phyloP scores from a whole-genome alignment of 2,888 invertebrate genomes.

The Junonia oenone region DNA sequence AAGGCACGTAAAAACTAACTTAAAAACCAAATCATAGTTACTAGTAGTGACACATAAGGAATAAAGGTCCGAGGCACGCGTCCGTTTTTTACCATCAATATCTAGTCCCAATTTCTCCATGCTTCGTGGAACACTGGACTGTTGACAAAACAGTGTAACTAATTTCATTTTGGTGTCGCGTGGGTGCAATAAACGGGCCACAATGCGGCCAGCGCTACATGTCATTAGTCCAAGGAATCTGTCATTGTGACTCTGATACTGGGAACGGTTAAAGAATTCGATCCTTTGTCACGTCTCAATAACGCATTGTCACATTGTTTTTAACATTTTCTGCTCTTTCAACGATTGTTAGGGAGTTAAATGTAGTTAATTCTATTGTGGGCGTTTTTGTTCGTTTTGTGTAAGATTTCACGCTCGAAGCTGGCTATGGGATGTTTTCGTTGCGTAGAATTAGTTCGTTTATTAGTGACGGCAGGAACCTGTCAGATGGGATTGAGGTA shows the following conservation, averaged over 20 bases:
- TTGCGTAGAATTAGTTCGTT: constrained; percentile 67
- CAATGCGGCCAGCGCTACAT: constrained; percentile 61
- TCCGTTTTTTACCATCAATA: constrained; percentile 50
- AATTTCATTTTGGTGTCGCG: constrained; percentile 75
- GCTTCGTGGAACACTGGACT: constrained; percentile 63
- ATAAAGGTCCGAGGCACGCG: constrained; percentile 54
- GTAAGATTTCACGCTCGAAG: constrained; percentile 59
- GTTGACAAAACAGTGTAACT: constrained; percentile 76
- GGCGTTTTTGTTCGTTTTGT: constrained; percentile 45
- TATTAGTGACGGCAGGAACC: constrained; percentile 64
- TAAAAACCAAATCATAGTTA: not conserved
- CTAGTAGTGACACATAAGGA: constrained; percentile 1
- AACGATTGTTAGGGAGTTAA: constrained; percentile 75
- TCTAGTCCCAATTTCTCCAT: constrained; percentile 54
- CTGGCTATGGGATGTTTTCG: constrained; percentile 46
- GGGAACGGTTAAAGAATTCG: constrained; percentile 53
- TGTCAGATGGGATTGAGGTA: constrained; percentile 59
- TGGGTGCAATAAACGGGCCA: constrained; percentile 72
- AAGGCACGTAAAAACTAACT: not conserved
- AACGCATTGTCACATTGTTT: constrained; percentile 60
- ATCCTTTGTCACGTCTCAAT: constrained; percentile 44
- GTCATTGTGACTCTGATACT: constrained; percentile 53
- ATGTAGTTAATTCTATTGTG: constrained; percentile 69
- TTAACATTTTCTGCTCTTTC: constrained; percentile 59
- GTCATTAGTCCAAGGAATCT: constrained; percentile 63